These are phyloP conservation scores for Lepilemur ruficaudatus DNA, from an alignment of 2,797 vertebrate species.

Conservation along the genomic window DNA sequence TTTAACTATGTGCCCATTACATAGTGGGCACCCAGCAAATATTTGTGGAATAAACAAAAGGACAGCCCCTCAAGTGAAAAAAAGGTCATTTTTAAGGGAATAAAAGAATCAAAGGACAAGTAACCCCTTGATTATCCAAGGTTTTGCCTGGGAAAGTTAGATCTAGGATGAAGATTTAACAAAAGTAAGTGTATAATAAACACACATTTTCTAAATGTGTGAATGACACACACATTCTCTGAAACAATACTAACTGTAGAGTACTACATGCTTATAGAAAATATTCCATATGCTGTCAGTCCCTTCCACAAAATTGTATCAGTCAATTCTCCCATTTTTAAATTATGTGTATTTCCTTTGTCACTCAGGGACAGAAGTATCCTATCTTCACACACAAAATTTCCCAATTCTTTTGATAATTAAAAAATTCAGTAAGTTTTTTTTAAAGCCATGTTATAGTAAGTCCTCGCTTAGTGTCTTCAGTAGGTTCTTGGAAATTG, in stretches of 20 bases:
- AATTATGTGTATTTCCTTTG: background rate
- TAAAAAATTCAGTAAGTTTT: background rate
- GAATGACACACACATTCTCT: background rate
- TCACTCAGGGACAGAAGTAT: background rate
- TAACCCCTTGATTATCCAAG: background rate
- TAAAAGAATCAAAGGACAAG: background rate
- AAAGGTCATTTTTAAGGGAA: background rate
- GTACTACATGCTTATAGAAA: background rate
- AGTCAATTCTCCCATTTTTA: constrained; percentile 4
- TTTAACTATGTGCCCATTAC: background rate
- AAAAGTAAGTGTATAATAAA: background rate
- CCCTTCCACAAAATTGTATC: background rate
- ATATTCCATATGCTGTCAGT: background rate
- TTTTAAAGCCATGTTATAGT: background rate
- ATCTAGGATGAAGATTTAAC: background rate
- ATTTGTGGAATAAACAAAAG: background rate
- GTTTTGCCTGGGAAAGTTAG: background rate
- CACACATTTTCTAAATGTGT: background rate
- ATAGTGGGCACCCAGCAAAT: background rate
- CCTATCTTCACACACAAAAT: background rate
- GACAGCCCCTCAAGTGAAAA: background rate
- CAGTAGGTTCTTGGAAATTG: background rate
- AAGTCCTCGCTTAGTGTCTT: background rate
- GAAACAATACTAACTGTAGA: background rate
- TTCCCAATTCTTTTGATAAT: constrained; percentile 5